A percentile compares a stretch with the other conserved stretches of the same genome.
These are phyloP conservation scores for Okamejei kenojei DNA, from an alignment of 2,797 vertebrate species.

Conservation along the genomic window DNA sequence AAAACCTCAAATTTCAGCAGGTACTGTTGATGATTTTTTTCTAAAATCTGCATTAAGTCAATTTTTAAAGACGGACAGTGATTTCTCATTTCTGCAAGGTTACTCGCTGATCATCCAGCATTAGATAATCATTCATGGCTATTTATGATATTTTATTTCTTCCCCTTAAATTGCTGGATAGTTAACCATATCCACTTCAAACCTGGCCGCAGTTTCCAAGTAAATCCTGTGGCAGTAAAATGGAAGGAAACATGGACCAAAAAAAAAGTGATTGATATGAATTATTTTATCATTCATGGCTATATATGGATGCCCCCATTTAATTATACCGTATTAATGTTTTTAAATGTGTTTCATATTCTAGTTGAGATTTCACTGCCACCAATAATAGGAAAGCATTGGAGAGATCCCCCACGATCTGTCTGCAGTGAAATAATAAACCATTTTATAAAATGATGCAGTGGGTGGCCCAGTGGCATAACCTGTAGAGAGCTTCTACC, in stretches of 20 bases:
- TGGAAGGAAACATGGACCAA: not conserved
- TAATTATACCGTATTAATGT: not conserved
- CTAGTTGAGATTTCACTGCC: not conserved
- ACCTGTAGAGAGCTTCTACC: too few species aligned
- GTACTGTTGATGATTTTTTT: not conserved
- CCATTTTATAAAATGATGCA: not conserved
- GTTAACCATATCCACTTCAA: not conserved
- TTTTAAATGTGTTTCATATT: not conserved
- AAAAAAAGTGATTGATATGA: not conserved
- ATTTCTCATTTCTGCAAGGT: not conserved
- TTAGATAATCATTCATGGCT: not conserved
- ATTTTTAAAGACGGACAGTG: not conserved
- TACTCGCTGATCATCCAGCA: not conserved
- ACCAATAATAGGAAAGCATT: not conserved
- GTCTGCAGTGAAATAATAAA: not conserved
- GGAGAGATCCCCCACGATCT: not conserved
- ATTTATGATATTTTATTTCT: not conserved
- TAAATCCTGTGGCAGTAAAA: not conserved
- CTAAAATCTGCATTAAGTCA: not conserved
- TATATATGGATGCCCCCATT: not conserved
- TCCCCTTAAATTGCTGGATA: not conserved
- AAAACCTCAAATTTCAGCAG: not conserved
- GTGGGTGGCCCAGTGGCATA: too few species aligned
- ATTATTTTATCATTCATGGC: not conserved
- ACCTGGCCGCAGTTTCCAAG: not conserved